These are phyloP conservation scores for Manis javanica DNA, from an alignment of 2,797 vertebrate genomes.

Conservation along the genomic window DNA sequence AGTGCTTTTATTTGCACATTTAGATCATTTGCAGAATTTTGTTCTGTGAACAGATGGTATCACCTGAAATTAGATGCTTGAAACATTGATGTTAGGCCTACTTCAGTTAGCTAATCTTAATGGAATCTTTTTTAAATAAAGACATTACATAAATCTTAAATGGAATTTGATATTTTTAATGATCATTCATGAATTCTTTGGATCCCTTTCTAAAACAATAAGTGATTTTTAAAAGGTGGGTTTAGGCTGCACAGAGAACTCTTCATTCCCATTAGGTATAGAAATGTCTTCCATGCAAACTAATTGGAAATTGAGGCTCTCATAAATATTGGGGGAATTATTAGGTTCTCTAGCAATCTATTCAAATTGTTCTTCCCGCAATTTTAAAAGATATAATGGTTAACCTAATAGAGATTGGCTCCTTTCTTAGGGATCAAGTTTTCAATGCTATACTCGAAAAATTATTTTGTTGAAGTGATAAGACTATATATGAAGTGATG, in stretches of 20 bases:
- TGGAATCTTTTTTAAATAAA: conserved; percentile 64
- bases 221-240: background rate
- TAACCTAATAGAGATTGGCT: background rate
- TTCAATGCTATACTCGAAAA: background rate
- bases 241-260: background rate
- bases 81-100: background rate
- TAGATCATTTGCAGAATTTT: conserved; percentile 12
- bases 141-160: background rate
- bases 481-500: background rate
- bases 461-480: conserved; percentile 5
- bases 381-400: conserved; percentile 40
- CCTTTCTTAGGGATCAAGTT: conserved; percentile 43
- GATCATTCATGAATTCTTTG: conserved; percentile 17
- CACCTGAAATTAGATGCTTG: conserved; percentile 21
- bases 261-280: background rate
- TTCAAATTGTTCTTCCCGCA: background rate
- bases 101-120: conserved; percentile 45
- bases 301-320: background rate
- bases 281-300: background rate
- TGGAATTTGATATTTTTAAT: conserved; percentile 45
- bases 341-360: conserved; percentile 32
- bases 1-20: background rate
- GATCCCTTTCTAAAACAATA: conserved; percentile 23
- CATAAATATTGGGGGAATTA: background rate
- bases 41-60: background rate